phyloP scores from a whole-genome alignment of 1,140 invertebrate genomes.

The Drosophila athabasca region DNA sequence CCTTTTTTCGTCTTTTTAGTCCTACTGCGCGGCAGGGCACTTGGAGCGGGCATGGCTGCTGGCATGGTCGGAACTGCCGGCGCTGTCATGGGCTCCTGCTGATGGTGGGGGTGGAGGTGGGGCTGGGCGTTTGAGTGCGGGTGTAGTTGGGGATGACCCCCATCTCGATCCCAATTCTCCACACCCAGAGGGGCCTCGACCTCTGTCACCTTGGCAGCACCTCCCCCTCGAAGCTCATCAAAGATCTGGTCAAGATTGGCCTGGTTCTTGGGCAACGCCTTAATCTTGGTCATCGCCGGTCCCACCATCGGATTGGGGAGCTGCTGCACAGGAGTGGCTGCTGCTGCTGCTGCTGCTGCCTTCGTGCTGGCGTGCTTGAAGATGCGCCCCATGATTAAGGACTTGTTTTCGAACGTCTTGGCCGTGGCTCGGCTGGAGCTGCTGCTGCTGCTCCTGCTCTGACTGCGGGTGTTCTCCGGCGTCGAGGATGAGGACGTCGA shows the following conservation, averaged over 20 bases:
- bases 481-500: slow-evolving; percentile 50
- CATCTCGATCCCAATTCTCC: slow-evolving; percentile 19
- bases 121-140: slow-evolving; percentile 10
- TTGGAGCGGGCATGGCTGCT: slow-evolving; percentile 46
- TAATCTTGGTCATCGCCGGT: slow-evolving; percentile 15
- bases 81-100: slow-evolving; percentile 39
- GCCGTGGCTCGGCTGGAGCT: slow-evolving; percentile 74
- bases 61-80: slow-evolving; percentile 39
- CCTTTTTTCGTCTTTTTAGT: neutral
- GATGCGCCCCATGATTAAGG: slow-evolving; percentile 85
- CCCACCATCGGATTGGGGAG: slow-evolving; percentile 8
- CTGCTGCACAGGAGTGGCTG: slow-evolving; percentile 17
- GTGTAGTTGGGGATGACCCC: slow-evolving; percentile 10
- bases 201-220: slow-evolving; percentile 16
- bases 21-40: slow-evolving; percentile 29
- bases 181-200: neutral
- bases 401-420: slow-evolving; percentile 84
- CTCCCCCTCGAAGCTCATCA: slow-evolving; percentile 63
- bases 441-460: slow-evolving; percentile 62
- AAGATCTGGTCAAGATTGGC: slow-evolving; percentile 79
- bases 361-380: slow-evolving; percentile 86
- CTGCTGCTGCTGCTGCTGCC: slow-evolving; percentile 8
- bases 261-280: slow-evolving; percentile 66
- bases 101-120: slow-evolving; percentile 30
- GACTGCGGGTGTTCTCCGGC: slow-evolving; percentile 15